Evolutionary conservation across 2,888 invertebrate species (phyloP).

Genomic region (Palloptera scutellata): DNA sequence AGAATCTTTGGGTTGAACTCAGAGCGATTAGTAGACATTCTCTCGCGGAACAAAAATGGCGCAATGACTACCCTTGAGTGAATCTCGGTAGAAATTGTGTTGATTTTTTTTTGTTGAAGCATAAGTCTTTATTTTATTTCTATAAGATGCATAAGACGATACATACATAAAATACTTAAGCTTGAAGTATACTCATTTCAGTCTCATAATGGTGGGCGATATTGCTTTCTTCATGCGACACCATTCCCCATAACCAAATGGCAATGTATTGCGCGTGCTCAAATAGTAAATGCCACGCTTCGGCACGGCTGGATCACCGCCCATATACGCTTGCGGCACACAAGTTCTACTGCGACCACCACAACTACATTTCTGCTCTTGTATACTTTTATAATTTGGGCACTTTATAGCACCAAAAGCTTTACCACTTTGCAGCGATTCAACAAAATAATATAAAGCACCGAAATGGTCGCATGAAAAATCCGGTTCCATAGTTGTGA

Average conservation of each 20-base stretch:
- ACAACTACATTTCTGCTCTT: conserved; percentile 41
- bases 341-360: conserved; percentile 33
- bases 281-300: conserved; percentile 47
- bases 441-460: conserved; percentile 49
- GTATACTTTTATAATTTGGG: conserved; percentile 39
- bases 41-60: too few relatives aligned
- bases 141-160: neutral
- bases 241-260: conserved; percentile 45
- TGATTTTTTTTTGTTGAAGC: too few relatives aligned
- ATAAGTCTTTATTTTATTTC: too few relatives aligned
- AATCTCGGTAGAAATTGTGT: too few relatives aligned
- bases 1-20: too few relatives aligned
- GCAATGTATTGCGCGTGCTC: conserved; percentile 40
- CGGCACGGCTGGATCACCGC: conserved; percentile 48
- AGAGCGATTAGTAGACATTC: too few relatives aligned
- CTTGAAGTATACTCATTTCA: neutral
- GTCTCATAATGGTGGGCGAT: conserved; percentile 38
- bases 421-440: conserved; percentile 43
- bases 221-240: conserved; percentile 42
- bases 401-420: conserved; percentile 46
- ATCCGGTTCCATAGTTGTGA: conserved; percentile 43
- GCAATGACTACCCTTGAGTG: too few relatives aligned
- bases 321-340: conserved; percentile 42
- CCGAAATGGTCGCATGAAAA: conserved; percentile 48
- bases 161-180: neutral